Base-by-base conservation (phyloP, 2,797 vertebrate species). In the Enteromius paludinosus region DNA sequence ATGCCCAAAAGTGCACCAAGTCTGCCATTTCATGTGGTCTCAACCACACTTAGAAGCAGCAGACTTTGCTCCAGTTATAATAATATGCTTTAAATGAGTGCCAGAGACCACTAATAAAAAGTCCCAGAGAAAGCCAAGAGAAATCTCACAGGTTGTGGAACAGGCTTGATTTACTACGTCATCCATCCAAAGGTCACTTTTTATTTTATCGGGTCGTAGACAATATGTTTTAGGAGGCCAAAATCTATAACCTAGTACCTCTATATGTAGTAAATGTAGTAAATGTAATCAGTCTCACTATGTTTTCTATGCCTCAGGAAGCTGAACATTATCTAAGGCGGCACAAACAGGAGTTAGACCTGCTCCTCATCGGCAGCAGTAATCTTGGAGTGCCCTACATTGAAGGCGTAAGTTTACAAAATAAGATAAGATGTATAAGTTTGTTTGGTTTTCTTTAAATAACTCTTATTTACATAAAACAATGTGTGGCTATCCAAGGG, bases 281-380 rank as follows among this genome's bases (percentile, higher is more conserved):
- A 78, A 52, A 38, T 23, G 3, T 15, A 65, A 52, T 47, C 25
- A 65, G 18, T 7, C 12, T 33, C 1, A 15, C 11, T 43, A 18
- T 86, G 64, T 81, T 82, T 66, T 82, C 12, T 83, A 2, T 75
- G 38, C 52, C 64, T 5, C 90, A 99, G 98, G 93, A 96, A 78
- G 95, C 94, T 10, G 88, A 84, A 0, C 41, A 64, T 45, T 97
- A 98, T 89, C 86, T 98, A 84, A 92, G 92, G 72, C 96, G 96
- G 47, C 96, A 99, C 89, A 94, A 92, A 87, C 92, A 96, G 86
- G 98, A 99, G 87, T 91, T 95, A 23, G 94, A 97, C 83, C 91
- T 99, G n/a, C 88, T 99, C 73, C 91, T 92, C 79, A 94, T 95
- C 12, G 96, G 96, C 74, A 95, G 96, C 8, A 90, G 91, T 0